A percentile compares a stretch with the other conserved stretches of the same genome.
Evolutionary conservation across 2,113 vertebrate genomes (phyloP).

Genomic region (Festucalex cinctus): DNA sequence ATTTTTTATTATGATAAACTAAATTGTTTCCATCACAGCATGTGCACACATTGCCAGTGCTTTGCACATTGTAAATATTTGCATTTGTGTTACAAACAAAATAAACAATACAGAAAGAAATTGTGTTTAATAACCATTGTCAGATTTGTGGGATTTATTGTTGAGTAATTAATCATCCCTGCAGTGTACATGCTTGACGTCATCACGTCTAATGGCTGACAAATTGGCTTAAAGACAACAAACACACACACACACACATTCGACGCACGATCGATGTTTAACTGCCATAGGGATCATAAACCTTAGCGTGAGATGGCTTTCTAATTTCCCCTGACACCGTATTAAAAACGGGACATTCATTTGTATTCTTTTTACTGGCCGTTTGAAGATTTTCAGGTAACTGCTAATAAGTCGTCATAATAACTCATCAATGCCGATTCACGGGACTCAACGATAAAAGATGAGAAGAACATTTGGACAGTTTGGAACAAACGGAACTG

Average conservation of each 20-base stretch:
- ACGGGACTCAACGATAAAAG: not conserved
- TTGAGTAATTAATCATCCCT: conserved; percentile 36
- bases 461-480: not conserved
- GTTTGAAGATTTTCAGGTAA: no score
- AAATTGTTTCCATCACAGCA: not conserved
- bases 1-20: not conserved
- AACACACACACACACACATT: not conserved
- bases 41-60: not conserved
- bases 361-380: not conserved
- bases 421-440: not conserved
- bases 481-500: not conserved
- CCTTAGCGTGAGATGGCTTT: conserved; percentile 22
- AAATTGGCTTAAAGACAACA: conserved; percentile 52
- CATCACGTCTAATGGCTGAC: conserved; percentile 52
- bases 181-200: conserved; percentile 13
- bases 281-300: conserved; percentile 32
- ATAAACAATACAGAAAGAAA: not conserved
- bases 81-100: no score
- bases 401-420: not conserved
- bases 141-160: not conserved
- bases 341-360: not conserved
- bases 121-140: not conserved
- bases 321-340: not conserved
- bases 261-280: conserved; percentile 18
- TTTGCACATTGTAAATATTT: not conserved